These are phyloP conservation scores for Clarias gariepinus DNA, from an alignment of 2,113 vertebrate genomes.

Conservation along the genomic window DNA sequence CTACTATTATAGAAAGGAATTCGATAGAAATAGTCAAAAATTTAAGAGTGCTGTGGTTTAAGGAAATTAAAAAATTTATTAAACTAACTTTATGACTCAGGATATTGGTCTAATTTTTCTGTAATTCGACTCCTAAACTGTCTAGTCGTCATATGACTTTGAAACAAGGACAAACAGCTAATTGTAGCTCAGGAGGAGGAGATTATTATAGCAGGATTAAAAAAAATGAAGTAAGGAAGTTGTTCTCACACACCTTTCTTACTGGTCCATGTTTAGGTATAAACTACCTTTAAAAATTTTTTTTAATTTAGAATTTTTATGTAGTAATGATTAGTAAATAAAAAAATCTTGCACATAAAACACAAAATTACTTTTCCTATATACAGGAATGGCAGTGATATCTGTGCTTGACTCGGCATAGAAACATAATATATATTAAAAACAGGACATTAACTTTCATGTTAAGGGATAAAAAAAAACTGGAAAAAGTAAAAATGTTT, in stretches of 20 bases:
- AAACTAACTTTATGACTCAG: not conserved
- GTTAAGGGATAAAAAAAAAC: not conserved
- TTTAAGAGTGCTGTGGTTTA: not conserved
- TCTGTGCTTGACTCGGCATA: not conserved
- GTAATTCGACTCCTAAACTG: not conserved
- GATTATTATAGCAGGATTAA: not conserved
- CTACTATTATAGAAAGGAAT: not conserved
- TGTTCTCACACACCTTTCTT: not conserved
- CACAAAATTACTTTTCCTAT: slow-evolving; percentile 22
- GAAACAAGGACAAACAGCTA: not conserved
- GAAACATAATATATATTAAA: not conserved
- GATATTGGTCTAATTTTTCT: not conserved
- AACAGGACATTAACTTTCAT: not conserved
- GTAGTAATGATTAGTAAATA: not conserved
- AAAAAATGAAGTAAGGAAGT: not conserved
- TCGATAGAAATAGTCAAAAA: not conserved
- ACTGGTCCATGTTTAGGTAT: not conserved
- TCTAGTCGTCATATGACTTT: not conserved
- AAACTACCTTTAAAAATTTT: no score
- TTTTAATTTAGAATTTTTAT: not conserved
- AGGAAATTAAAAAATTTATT: not conserved
- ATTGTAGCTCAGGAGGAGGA: not conserved
- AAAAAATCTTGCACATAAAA: not conserved
- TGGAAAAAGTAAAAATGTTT: not conserved
- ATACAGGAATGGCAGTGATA: slow-evolving; percentile 51